Conservation (phyloP, 1,140 invertebrate genomes). For the Periplaneta americana region DNA sequence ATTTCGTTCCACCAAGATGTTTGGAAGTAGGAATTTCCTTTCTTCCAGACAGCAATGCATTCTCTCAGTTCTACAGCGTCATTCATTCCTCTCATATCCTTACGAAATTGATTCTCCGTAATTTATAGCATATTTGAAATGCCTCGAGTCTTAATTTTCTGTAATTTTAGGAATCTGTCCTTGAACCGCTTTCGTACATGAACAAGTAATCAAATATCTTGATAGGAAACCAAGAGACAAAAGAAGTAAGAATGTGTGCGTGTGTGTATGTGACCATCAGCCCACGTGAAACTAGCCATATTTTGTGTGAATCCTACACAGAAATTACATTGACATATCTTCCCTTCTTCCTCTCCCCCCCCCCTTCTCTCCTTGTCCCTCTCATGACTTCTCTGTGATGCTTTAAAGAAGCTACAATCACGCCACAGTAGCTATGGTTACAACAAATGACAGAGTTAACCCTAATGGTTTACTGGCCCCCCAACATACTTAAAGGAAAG, state of each 20-base stretch:
- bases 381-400: neutral
- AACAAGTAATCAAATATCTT: neutral
- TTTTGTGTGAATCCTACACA: neutral
- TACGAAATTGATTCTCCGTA: neutral
- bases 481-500: neutral
- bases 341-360: neutral
- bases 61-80: neutral
- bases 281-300: too few species aligned
- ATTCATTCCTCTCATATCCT: neutral
- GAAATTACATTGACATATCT: neutral
- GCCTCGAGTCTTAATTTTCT: neutral
- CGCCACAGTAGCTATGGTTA: neutral
- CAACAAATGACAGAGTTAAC: neutral
- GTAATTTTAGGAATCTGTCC: neutral
- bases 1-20: too few species aligned
- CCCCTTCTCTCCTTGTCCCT: too few species aligned
- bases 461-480: neutral
- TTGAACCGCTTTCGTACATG: neutral
- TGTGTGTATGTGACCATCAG: too few species aligned
- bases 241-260: neutral
- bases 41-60: neutral
- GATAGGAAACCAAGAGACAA: neutral
- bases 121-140: neutral
- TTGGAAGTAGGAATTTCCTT: too few species aligned
- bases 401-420: neutral